phyloP scores from a whole-genome alignment of 2,113 vertebrate species.

The Trematocara zebra region DNA sequence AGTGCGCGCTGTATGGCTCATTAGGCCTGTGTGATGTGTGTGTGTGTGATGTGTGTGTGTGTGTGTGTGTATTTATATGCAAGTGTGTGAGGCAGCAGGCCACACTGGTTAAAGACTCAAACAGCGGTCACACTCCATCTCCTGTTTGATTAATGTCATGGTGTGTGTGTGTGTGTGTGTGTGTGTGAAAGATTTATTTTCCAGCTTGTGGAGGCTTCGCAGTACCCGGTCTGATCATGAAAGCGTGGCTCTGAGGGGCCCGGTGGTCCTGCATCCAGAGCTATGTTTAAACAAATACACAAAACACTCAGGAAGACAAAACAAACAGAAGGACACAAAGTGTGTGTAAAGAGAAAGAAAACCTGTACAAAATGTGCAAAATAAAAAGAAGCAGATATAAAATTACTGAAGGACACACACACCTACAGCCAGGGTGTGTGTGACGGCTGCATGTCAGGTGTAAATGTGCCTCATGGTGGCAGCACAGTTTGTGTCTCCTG shows the following conservation, averaged over 20 bases:
- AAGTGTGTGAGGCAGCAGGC: background rate
- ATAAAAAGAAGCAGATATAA: background rate
- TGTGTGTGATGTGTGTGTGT: too few relatives aligned
- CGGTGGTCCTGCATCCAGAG: background rate
- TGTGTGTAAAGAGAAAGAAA: background rate
- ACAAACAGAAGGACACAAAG: background rate
- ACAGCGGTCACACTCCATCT: constrained; percentile 44
- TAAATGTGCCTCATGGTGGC: background rate
- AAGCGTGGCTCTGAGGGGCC: background rate
- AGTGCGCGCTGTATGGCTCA: background rate
- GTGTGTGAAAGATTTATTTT: background rate
- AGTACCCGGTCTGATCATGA: background rate
- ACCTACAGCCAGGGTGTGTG: background rate
- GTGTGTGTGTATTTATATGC: background rate
- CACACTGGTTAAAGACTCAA: constrained; percentile 33
- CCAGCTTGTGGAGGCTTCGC: background rate
- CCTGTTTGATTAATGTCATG: too few relatives aligned
- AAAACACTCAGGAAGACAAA: background rate
- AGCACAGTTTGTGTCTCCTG: background rate
- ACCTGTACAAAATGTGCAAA: background rate
- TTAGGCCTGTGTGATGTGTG: background rate
- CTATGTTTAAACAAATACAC: background rate
- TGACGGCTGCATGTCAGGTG: background rate
- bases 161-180: constrained; percentile 5
- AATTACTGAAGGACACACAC: background rate